phyloP scores from a whole-genome alignment of 2,113 vertebrate species.

The Alligator mississippiensis region DNA sequence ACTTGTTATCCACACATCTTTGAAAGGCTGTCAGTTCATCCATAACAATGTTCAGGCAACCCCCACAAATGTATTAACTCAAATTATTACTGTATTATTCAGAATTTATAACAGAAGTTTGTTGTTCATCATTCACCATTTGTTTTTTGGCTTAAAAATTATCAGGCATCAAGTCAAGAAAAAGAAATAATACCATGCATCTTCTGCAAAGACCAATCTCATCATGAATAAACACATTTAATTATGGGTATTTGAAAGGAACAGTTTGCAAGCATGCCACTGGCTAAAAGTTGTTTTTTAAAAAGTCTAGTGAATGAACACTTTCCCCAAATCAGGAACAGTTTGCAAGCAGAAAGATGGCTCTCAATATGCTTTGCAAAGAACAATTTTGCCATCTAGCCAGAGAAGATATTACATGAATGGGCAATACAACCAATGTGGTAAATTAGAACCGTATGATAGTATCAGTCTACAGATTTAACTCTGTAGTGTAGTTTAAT shows the following conservation, averaged over 20 bases:
- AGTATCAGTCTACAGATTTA: background rate
- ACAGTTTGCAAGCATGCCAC: background rate
- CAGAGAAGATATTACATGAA: background rate
- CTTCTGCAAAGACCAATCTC: background rate
- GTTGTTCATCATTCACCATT: accelerated
- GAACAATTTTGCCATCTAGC: conserved; percentile 1
- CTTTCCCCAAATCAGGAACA: conserved; percentile 41
- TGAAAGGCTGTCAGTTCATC: background rate
- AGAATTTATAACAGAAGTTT: background rate
- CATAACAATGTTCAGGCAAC: background rate
- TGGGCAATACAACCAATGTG: background rate
- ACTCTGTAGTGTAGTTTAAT: background rate
- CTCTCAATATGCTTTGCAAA: background rate
- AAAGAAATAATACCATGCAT: background rate
- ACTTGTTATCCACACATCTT: background rate
- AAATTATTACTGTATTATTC: background rate
- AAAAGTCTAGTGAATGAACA: conserved; percentile 12
- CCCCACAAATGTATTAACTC: background rate
- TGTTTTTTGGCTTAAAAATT: conserved; percentile 1
- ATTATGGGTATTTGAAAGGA: background rate
- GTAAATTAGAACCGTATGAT: background rate
- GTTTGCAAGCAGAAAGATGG: conserved; percentile 36
- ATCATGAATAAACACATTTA: background rate
- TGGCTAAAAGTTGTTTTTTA: conserved; percentile 49
- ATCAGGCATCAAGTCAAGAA: background rate